Conservation (phyloP, 1,140 invertebrate species). For the Danaus plexippus region DNA sequence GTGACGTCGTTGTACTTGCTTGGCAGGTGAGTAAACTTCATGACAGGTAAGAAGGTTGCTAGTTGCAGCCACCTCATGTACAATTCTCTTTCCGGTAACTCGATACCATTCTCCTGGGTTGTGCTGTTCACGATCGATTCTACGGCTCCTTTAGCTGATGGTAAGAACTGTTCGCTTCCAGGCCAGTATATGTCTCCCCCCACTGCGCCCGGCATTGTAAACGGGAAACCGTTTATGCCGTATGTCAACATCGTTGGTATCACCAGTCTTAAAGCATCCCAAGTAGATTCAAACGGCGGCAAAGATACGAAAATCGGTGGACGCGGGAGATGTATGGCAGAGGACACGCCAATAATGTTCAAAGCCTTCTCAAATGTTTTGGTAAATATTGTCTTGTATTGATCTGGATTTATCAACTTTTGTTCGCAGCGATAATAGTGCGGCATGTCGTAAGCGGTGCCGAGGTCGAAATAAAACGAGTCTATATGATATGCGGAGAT, state of each 20-base stretch:
- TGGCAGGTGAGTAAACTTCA: conserved; percentile 91
- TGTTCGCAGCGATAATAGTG: conserved; percentile 85
- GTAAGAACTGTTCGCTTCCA: conserved; percentile 69
- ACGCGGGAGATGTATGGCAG: conserved; percentile 84
- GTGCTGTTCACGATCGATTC: conserved; percentile 45
- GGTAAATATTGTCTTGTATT: conserved; percentile 83
- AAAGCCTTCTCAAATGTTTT: conserved; percentile 76
- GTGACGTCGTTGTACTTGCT: conserved; percentile 86
- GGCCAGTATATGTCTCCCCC: conserved; percentile 85
- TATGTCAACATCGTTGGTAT: conserved; percentile 91
- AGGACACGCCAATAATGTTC: conserved; percentile 85
- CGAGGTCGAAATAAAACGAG: conserved; percentile 92
- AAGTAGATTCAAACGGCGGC: conserved; percentile 88
- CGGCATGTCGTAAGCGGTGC: conserved; percentile 89
- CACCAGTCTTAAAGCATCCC: conserved; percentile 88
- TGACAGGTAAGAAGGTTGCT: conserved; percentile 91
- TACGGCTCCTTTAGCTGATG: conserved; percentile 46
- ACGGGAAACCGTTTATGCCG: conserved; percentile 91
- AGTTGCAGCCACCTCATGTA: conserved; percentile 96
- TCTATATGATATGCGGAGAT: conserved; percentile 85
- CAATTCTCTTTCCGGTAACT: conserved; percentile 86
- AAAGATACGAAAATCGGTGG: conserved; percentile 90
- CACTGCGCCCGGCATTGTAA: conserved; percentile 93
- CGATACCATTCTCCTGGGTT: conserved; percentile 72
- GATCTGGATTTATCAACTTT: conserved; percentile 82